Evolutionary conservation across 1,140 invertebrate genomes (phyloP), one percentile per base, ranked within the genome.

Genomic region (Cryptotermes secundus): DNA sequence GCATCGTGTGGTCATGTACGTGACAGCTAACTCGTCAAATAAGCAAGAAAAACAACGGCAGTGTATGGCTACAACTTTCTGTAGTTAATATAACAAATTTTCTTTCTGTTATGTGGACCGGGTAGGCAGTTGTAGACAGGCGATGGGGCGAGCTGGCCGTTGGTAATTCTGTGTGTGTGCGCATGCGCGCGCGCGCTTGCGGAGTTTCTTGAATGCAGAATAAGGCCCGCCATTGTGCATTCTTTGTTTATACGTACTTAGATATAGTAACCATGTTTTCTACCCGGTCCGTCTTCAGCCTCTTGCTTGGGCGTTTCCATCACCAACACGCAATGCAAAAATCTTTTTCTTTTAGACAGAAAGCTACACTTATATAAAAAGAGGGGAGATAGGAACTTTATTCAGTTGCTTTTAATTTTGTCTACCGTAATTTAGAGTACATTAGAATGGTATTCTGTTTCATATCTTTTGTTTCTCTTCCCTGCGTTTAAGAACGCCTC

Each of bases 361-460:
- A 72, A 72, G n/a, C 26, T 31, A 72, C 59, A 72, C 59, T n/a
- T 72, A 72, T 72, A 72, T 72, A 72, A 65, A 65, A 72, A 72
- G n/a, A 31, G 26, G n/a, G n/a, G n/a, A n/a, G 31, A n/a, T 2
- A 72, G n/a, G 26, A 16, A 72, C n/a, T 26, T 72, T 72, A 14
- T 49, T 49, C 3, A 72, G 59, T 31, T 72, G 1, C 59, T 72
- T 72, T 31, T 72, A 72, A 72, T 72, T 72, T 72, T 72, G n/a
- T 72, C 26, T 72, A 31, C 59, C 26, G n/a, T 72, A 72, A 72
- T 72, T 72, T 72, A 72, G 59, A 72, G 4, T 59, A 59, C 53
- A 59, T 59, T 59, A 59, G 53, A 59, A 59, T 72, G 59, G 26
- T n/a, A 72, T 72, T 72, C 6, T 72, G 59, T 72, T 72, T 72